Percentiles rank a stretch among this genome's conserved stretches.
These are phyloP conservation scores for Cassiopea xamachana DNA, from an alignment of 30 jellyfish, hydroid and myxozoan genomes.

Conservation along the genomic window DNA sequence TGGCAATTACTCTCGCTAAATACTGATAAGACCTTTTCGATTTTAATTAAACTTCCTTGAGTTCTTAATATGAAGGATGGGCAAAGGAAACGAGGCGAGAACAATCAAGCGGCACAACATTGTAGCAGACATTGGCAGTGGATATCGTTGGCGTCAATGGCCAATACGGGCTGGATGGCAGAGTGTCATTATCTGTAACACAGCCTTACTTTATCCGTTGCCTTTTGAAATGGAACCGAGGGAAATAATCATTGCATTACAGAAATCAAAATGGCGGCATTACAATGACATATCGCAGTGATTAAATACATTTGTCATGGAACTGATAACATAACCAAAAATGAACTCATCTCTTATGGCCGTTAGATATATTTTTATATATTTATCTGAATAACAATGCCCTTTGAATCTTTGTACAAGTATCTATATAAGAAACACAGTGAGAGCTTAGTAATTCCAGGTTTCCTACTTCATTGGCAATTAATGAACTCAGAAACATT, in stretches of 20 bases:
- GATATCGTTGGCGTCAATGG: conserved; percentile 1
- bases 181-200: background rate
- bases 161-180: background rate
- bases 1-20: background rate
- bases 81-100: conserved; percentile 23
- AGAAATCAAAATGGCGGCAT: background rate
- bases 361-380: background rate
- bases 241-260: background rate
- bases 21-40: background rate
- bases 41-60: background rate
- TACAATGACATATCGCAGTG: background rate
- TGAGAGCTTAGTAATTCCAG: no score
- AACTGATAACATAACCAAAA: background rate
- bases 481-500: no score
- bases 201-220: background rate
- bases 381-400: no score
- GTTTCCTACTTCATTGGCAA: no score
- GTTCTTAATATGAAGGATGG: conserved; percentile 1
- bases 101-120: background rate
- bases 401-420: no score
- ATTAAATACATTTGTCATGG: background rate
- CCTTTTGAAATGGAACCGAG: background rate
- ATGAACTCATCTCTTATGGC: background rate
- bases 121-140: background rate
- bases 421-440: no score